A percentile compares a stretch with the other conserved stretches of the same genome.
These are phyloP conservation scores for Caradrina clavipalpis DNA, from an alignment of 2,888 invertebrate species.

Conservation along the genomic window DNA sequence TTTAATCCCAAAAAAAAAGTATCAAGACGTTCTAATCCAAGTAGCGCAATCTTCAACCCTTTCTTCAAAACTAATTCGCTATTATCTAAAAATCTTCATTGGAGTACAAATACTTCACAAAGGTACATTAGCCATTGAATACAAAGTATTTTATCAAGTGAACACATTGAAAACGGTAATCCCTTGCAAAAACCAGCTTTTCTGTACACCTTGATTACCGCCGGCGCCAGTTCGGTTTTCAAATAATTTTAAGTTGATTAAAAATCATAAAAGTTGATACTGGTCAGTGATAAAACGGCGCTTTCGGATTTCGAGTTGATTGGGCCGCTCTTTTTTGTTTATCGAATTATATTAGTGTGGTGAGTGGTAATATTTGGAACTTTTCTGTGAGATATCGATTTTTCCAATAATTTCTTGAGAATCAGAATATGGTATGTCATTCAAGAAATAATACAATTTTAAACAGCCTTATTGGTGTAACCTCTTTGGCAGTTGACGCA, in stretches of 20 bases:
- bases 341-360: constrained; percentile 17
- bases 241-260: constrained; percentile 65
- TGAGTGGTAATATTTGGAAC: constrained; percentile 3
- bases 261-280: constrained; percentile 67
- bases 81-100: constrained; percentile 24
- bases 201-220: constrained; percentile 55
- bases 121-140: constrained; percentile 6
- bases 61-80: constrained; percentile 28
- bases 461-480: no score
- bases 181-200: constrained; percentile 50
- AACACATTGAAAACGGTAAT: constrained; percentile 33
- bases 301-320: constrained; percentile 55
- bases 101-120: constrained; percentile 16
- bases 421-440: no score
- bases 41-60: constrained; percentile 49
- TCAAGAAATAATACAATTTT: no score
- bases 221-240: constrained; percentile 59
- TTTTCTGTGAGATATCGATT: background rate
- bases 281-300: constrained; percentile 55
- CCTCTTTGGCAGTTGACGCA: no score
- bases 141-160: constrained; percentile 42
- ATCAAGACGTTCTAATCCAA: constrained; percentile 22
- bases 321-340: constrained; percentile 38
- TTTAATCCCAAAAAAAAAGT: constrained; percentile 7
- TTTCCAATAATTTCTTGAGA: background rate